Conservation (phyloP, 1,140 invertebrate species). For the Archivesica marissinica region DNA sequence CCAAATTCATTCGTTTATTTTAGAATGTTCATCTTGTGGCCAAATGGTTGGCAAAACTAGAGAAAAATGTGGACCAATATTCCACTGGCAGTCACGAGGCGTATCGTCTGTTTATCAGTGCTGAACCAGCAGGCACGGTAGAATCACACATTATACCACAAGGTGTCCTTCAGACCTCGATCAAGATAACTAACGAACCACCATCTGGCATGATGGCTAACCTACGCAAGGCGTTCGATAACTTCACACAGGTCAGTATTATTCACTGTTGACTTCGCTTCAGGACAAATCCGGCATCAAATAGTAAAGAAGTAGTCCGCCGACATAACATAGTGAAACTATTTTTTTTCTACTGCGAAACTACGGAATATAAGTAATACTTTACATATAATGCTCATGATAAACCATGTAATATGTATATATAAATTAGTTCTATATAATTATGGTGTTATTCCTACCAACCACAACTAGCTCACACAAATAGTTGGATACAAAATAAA, state of each 20-base stretch:
- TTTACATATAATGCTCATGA: too few relatives aligned
- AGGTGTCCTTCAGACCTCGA: conserved; percentile 96
- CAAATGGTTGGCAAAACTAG: conserved; percentile 95
- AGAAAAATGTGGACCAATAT: conserved; percentile 94
- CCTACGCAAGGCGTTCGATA: conserved; percentile 96
- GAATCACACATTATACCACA: conserved; percentile 96
- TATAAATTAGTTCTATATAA: too few relatives aligned
- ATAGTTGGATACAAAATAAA: too few relatives aligned
- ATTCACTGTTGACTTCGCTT: too few relatives aligned
- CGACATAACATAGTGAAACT: too few relatives aligned
- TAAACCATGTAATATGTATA: too few relatives aligned
- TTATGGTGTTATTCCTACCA: too few relatives aligned
- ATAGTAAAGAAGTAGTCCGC: too few relatives aligned
- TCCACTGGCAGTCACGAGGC: conserved; percentile 89
- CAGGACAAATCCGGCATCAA: too few relatives aligned
- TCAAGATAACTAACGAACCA: conserved; percentile 98
- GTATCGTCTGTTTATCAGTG: conserved; percentile 96
- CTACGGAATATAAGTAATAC: too few relatives aligned
- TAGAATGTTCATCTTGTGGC: conserved; percentile 98
- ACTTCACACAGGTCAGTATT: conserved; percentile 90
- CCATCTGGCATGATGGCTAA: conserved; percentile 98
- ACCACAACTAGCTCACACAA: too few relatives aligned
- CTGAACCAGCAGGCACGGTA: conserved; percentile 94
- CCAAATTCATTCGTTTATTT: background rate
- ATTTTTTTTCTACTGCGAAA: too few relatives aligned